Evolutionary conservation across 30 jellyfish, hydroid and myxozoan species (phyloP), one percentile per base, ranked within the genome.

Genomic region (Aurelia sp.): DNA sequence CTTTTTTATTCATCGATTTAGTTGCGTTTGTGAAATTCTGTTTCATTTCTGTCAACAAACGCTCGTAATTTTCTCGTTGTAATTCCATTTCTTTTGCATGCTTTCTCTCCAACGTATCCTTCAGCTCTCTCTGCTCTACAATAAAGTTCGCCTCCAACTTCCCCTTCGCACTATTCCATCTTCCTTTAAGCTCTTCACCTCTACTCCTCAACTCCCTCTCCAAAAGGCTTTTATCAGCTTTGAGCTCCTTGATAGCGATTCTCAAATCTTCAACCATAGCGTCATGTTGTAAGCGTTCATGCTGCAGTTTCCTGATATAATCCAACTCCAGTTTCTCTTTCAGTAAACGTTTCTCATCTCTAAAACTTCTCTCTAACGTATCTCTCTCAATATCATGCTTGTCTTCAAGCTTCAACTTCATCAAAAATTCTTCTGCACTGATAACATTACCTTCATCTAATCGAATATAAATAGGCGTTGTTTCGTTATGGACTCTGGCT

Each of bases 361-460:
- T 92, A 61, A 83, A 89, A 24, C 80, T 65, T 72, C 93, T 80
- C 80, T 95, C 99, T 5, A 95, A 62, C 31, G 89, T 57, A 57
- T 89, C 99, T 59, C 86, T 91, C 65, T 95, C 99, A 50, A 53
- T 57, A 67, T 95, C 99, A 59, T 44, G 65, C 65, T 71, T 85
- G 53, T 95, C 97, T 61, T 95, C 97, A 67, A 89, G 61, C 61
- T 86, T 78, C 47, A 89, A 67, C 35, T 73, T 74, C 67, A 97
- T 67, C 78, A 95, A 31, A 61, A 95, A 90, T 38, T 95, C 97
- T 27, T 95, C 97, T 24, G 99, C 96, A 2, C 97, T 84, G 8
- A 85, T 27, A 24, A 85, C 72, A 59, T 90, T 86, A 9, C 80
- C 66, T n/a, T 77, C 96, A 55, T 79, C 96, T 38, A 93, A 48